These are phyloP conservation scores for Narcine bancroftii DNA, from an alignment of 2,113 vertebrate genomes.

Conservation along the genomic window DNA sequence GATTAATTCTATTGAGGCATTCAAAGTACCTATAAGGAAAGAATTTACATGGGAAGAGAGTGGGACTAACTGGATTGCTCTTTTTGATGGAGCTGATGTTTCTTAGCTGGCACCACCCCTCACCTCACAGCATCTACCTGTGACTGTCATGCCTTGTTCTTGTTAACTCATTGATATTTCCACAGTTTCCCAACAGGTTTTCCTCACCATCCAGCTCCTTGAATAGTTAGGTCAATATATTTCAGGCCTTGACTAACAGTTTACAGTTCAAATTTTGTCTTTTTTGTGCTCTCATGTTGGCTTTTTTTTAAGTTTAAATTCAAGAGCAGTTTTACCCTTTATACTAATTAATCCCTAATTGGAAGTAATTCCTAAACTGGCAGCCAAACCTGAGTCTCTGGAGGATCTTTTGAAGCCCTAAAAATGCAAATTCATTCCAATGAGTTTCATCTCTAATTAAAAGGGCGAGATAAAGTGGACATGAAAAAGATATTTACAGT, in stretches of 20 bases:
- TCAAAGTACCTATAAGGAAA: no score
- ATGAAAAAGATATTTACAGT: no score
- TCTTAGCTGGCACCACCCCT: neutral
- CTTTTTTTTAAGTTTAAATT: neutral
- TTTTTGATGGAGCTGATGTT: no score
- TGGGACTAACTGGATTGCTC: no score
- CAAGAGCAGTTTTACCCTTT: neutral
- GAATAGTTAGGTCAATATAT: neutral
- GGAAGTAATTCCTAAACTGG: neutral
- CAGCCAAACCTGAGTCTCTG: neutral
- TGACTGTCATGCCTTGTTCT: neutral
- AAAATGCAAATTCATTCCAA: no score
- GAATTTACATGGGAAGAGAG: no score
- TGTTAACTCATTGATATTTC: neutral
- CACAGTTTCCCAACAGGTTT: neutral
- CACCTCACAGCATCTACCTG: neutral
- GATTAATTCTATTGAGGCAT: no score
- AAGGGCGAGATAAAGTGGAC: no score
- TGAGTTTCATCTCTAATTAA: neutral
- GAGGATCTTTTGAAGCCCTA: neutral
- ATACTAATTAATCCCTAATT: neutral
- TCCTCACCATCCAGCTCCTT: neutral
- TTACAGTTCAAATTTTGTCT: neutral
- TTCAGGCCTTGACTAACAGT: neutral
- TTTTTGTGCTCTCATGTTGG: neutral